Evolutionary conservation across 2,113 vertebrate genomes (phyloP).

Genomic region (Bubo bubo): DNA sequence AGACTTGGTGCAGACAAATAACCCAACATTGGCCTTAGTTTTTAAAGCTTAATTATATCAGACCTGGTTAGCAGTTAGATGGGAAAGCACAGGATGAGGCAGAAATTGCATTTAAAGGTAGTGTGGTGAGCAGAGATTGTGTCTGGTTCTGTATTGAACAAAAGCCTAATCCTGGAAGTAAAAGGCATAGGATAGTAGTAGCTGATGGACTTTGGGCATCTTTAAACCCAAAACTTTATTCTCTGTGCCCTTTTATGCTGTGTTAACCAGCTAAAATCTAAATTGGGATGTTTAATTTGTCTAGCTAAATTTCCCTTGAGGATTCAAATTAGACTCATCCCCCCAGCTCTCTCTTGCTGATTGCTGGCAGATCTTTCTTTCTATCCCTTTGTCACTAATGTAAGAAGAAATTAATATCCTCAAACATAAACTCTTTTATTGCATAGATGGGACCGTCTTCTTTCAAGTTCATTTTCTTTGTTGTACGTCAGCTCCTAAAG

Average conservation of each 20-base stretch:
- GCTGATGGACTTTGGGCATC: background rate
- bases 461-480: background rate
- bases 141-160: background rate
- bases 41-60: background rate
- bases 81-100: background rate
- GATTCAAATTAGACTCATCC: background rate
- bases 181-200: background rate
- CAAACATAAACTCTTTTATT: background rate
- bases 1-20: background rate
- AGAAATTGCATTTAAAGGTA: background rate
- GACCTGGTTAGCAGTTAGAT: background rate
- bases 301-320: background rate
- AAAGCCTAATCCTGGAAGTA: background rate
- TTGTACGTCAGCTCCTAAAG: background rate
- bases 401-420: background rate
- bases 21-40: background rate
- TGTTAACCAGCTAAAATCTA: background rate
- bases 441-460: background rate
- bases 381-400: background rate
- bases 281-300: background rate
- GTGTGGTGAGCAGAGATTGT: background rate
- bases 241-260: background rate
- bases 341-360: background rate
- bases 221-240: background rate
- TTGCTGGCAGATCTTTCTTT: background rate